Conservation (phyloP, 2,113 vertebrate species). For the Strix aluco region DNA sequence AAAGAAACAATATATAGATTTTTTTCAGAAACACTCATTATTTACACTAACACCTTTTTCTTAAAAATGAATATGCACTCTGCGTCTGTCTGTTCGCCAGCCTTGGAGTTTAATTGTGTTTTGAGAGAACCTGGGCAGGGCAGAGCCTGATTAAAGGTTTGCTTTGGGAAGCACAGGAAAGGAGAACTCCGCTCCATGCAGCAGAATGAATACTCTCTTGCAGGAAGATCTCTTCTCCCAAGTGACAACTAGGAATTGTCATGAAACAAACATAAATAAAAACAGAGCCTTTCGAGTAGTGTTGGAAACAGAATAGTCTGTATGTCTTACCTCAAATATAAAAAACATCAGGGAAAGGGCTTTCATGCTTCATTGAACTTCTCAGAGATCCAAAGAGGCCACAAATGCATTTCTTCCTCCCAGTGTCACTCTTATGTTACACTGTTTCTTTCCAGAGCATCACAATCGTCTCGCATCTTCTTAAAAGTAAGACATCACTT, state of each 20-base stretch:
- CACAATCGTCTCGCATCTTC: neutral
- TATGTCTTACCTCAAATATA: neutral
- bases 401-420: neutral
- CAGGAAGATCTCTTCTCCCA: neutral
- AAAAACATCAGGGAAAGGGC: neutral
- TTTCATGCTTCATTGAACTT: neutral
- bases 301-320: neutral
- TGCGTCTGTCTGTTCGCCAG: neutral
- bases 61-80: neutral
- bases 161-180: neutral
- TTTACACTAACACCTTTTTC: neutral
- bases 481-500: neutral
- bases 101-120: neutral
- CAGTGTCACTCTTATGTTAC: neutral
- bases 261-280: neutral
- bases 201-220: neutral
- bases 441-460: neutral
- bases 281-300: neutral
- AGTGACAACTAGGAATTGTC: neutral
- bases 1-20: neutral
- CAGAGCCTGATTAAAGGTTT: neutral
- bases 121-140: neutral
- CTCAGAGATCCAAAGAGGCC: neutral
- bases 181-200: rapidly evolving
- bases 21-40: neutral